Evolutionary conservation across 1,140 invertebrate genomes (phyloP).

Genomic region (Drosophila littoralis): DNA sequence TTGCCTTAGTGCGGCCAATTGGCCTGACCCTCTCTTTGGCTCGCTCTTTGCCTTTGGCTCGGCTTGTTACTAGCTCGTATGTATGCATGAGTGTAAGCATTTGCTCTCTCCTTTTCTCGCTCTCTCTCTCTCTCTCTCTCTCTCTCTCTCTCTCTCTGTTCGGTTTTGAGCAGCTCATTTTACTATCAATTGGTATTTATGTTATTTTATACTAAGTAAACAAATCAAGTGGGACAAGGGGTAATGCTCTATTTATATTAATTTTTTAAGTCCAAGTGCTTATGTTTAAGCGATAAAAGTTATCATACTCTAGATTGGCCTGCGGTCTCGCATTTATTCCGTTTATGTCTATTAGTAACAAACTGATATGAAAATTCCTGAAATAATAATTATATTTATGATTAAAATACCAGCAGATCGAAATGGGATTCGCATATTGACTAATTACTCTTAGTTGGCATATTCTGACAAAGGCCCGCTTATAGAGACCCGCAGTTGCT

Average conservation of each 20-base stretch:
- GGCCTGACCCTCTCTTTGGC: slow-evolving; percentile 11
- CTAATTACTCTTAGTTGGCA: slow-evolving; percentile 6
- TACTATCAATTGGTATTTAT: slow-evolving; percentile 15
- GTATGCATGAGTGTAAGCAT: background rate
- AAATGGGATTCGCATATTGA: slow-evolving; percentile 5
- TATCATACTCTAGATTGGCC: slow-evolving; percentile 34
- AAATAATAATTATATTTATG: slow-evolving; percentile 6
- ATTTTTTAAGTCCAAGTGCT: slow-evolving; percentile 8
- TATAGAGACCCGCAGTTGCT: slow-evolving; percentile 8
- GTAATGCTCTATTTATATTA: slow-evolving; percentile 15
- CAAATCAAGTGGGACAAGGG: slow-evolving; percentile 25
- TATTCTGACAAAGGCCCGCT: slow-evolving; percentile 2
- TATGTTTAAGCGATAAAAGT: slow-evolving; percentile 30
- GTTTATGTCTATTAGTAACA: background rate
- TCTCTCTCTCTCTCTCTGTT: slow-evolving; percentile 4
- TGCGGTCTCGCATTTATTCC: slow-evolving; percentile 8
- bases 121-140: slow-evolving; percentile 1
- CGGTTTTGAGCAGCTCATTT: background rate
- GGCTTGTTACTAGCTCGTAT: background rate
- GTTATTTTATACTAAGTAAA: slow-evolving; percentile 41
- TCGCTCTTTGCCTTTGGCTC: slow-evolving; percentile 16
- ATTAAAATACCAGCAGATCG: slow-evolving; percentile 21
- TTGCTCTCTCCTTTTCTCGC: background rate
- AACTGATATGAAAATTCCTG: slow-evolving; percentile 1
- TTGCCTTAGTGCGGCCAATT: slow-evolving; percentile 22